phyloP scores from a whole-genome alignment of 2,797 vertebrate genomes.

The Babyrousa celebensis region DNA sequence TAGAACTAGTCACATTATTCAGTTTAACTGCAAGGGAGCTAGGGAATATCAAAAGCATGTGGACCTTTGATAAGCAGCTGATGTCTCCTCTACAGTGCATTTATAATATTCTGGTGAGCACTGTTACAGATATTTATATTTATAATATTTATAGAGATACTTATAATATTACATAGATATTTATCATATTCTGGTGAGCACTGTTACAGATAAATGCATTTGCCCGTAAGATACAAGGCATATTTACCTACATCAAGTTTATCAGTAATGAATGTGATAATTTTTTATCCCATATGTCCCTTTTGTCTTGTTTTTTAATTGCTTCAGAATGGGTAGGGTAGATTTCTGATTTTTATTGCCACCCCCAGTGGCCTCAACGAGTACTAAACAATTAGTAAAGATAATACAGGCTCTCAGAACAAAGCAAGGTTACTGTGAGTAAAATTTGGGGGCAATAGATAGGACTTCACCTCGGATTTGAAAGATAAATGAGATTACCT shows the following conservation, averaged over 20 bases:
- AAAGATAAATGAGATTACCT: constrained; percentile 17
- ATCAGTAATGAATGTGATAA: background rate
- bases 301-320: constrained; percentile 24
- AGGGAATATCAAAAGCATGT: background rate
- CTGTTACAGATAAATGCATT: background rate
- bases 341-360: background rate
- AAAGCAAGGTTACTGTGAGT: constrained; percentile 20
- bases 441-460: background rate
- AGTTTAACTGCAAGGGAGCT: background rate
- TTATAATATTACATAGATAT: background rate
- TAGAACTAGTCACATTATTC: background rate
- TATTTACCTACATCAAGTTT: background rate
- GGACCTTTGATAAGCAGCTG: background rate
- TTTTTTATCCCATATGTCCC: background rate
- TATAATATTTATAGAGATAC: too few relatives aligned
- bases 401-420: background rate
- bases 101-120: background rate
- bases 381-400: constrained; percentile 27
- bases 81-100: background rate
- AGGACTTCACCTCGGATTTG: background rate
- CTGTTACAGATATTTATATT: background rate
- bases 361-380: background rate
- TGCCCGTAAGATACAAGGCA: background rate
- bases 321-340: background rate
- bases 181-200: background rate